Conservation (phyloP, 1,140 invertebrate genomes). For the Cryptotermes secundus region DNA sequence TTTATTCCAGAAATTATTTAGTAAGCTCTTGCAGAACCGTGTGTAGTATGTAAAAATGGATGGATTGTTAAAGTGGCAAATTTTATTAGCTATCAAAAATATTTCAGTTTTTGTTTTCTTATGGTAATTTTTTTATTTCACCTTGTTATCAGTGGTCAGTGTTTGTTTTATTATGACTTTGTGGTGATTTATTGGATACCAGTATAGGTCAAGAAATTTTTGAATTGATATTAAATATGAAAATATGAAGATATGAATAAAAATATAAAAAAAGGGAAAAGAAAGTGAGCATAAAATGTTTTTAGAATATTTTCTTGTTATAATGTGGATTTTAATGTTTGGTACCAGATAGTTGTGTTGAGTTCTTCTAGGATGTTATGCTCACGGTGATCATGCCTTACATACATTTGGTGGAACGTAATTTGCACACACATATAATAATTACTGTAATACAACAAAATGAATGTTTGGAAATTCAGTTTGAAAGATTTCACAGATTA, state of each 20-base stretch:
- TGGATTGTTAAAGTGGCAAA: conserved; percentile 4
- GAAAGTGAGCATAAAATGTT: conserved; percentile 34
- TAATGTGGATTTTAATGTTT: conserved; percentile 35
- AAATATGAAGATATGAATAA: conserved; percentile 3
- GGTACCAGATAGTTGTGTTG: conserved; percentile 33
- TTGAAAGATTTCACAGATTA: conserved; percentile 36
- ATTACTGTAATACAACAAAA: conserved; percentile 33
- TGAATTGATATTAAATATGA: conserved; percentile 32
- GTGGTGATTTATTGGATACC: conserved; percentile 28
- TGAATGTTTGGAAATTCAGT: conserved; percentile 34
- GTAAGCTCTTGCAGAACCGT: conserved; percentile 28
- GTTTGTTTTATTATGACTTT: conserved; percentile 24
- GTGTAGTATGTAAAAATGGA: conserved; percentile 24
- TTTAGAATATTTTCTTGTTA: conserved; percentile 34
- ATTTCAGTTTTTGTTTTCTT: conserved; percentile 17
- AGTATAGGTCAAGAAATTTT: conserved; percentile 26
- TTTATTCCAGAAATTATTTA: conserved; percentile 13
- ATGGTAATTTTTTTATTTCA: conserved; percentile 23
- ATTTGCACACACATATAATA: conserved; percentile 35
- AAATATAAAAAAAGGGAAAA: conserved; percentile 22
- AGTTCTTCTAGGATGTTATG: conserved; percentile 28
- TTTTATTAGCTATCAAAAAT: conserved; percentile 16
- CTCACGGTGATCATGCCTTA: conserved; percentile 36
- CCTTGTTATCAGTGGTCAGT: conserved; percentile 32
- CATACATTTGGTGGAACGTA: conserved; percentile 35